Evolutionary conservation across 2,888 invertebrate species (phyloP).

Genomic region (Pecten maximus): DNA sequence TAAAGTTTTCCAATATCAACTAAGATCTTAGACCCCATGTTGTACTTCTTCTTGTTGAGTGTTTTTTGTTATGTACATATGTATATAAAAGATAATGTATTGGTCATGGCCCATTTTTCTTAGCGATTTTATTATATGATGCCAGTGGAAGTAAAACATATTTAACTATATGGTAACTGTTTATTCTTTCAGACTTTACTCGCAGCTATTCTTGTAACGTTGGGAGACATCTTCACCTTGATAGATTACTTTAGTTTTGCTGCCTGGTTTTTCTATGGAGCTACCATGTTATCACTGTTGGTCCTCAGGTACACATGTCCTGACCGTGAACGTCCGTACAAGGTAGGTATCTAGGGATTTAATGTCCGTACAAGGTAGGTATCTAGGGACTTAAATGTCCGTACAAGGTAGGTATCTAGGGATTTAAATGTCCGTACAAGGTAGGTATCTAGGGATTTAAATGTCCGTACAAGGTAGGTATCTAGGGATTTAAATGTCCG

Average conservation of each 20-base stretch:
- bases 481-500: too few relatives aligned
- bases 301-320: conserved; percentile 93
- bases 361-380: too few relatives aligned
- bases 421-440: too few relatives aligned
- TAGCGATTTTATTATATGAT: background rate
- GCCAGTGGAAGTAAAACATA: too few relatives aligned
- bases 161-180: background rate
- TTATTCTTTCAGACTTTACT: conserved; percentile 84
- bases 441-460: too few relatives aligned
- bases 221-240: conserved; percentile 95
- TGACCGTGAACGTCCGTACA: conserved; percentile 95
- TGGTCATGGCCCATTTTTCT: background rate
- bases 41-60: too few relatives aligned
- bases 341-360: conserved; percentile 85
- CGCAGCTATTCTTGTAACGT: conserved; percentile 94
- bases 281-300: conserved; percentile 95
- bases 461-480: too few relatives aligned
- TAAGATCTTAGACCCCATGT: too few relatives aligned
- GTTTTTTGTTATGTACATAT: too few relatives aligned
- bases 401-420: too few relatives aligned
- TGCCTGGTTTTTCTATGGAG: conserved; percentile 98
- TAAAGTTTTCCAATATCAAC: too few relatives aligned
- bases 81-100: background rate
- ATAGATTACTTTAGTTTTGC: conserved; percentile 99
- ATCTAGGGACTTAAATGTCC: too few relatives aligned